Percentiles rank a stretch among this genome's conserved stretches.
These are phyloP conservation scores for Hydrolagus affinis DNA, from an alignment of 2,113 vertebrate genomes.

Conservation along the genomic window DNA sequence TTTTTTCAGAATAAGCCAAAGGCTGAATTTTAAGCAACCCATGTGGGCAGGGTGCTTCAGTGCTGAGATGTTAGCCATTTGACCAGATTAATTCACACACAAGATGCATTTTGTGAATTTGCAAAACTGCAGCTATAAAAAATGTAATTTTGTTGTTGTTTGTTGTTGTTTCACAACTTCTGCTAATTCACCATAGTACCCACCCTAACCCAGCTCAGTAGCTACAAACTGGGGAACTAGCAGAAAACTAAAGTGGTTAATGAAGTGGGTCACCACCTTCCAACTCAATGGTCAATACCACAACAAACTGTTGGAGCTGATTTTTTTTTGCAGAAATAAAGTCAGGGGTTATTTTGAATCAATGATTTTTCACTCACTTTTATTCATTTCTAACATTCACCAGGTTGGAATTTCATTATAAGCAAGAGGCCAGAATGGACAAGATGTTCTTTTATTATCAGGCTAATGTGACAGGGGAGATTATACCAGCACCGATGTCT, in stretches of 20 bases:
- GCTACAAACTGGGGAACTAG: neutral
- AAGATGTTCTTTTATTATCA: neutral
- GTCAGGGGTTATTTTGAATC: neutral
- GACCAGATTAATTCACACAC: too few relatives aligned
- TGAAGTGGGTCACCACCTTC: neutral
- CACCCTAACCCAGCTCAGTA: neutral
- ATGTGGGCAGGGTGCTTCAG: neutral
- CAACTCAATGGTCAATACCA: neutral
- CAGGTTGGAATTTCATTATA: neutral
- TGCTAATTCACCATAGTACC: neutral
- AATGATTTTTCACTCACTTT: neutral
- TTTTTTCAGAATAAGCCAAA: neutral
- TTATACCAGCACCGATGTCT: too few relatives aligned
- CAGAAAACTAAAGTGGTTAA: neutral
- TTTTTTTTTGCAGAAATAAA: neutral
- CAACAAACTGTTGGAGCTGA: neutral
- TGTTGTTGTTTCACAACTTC: neutral
- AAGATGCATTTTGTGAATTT: too few relatives aligned
- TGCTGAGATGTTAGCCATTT: neutral
- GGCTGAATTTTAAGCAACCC: neutral
- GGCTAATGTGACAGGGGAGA: neutral
- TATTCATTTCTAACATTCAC: neutral
- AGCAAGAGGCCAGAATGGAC: neutral
- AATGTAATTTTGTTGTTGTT: too few relatives aligned
- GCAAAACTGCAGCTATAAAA: too few relatives aligned